These are phyloP conservation scores for Gorsachius goisagi DNA, from an alignment of 2,113 vertebrate species.

Conservation along the genomic window DNA sequence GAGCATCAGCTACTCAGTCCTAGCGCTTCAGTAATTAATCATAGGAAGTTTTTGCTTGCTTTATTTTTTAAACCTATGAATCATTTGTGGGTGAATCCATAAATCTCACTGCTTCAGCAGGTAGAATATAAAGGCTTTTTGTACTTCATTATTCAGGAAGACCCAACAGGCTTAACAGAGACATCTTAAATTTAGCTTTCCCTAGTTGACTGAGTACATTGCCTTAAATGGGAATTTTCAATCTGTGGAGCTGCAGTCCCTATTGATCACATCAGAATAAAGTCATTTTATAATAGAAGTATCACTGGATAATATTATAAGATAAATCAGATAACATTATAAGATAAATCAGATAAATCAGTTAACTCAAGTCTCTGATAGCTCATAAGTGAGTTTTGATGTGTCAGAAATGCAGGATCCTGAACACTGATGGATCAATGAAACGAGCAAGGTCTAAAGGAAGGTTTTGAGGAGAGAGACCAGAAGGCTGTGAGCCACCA, in stretches of 20 bases:
- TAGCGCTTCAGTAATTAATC: conserved; percentile 33
- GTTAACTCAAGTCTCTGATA: not conserved
- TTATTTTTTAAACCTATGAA: conserved; percentile 33
- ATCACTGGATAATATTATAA: not conserved
- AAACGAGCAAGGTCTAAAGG: not conserved
- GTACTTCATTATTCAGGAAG: conserved; percentile 28
- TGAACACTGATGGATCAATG: not conserved
- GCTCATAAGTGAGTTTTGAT: not conserved
- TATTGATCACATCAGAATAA: conserved; percentile 38
- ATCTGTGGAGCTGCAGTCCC: not conserved
- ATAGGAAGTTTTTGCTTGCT: conserved; percentile 46
- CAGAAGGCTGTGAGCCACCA: not conserved
- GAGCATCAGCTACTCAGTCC: not conserved
- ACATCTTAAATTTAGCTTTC: conserved; percentile 61
- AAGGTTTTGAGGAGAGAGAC: not conserved
- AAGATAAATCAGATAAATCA: not conserved
- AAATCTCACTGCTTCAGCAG: conserved; percentile 1
- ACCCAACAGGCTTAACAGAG: conserved; percentile 33
- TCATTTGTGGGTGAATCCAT: conserved; percentile 27
- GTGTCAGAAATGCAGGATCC: not conserved
- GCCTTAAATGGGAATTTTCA: conserved; percentile 58
- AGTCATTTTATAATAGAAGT: not conserved
- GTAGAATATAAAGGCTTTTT: conserved; percentile 11
- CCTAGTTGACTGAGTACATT: conserved; percentile 12
- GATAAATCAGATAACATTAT: not conserved